Evolutionary conservation across 1,140 invertebrate species (phyloP).

Genomic region (Drosophila subobscura): DNA sequence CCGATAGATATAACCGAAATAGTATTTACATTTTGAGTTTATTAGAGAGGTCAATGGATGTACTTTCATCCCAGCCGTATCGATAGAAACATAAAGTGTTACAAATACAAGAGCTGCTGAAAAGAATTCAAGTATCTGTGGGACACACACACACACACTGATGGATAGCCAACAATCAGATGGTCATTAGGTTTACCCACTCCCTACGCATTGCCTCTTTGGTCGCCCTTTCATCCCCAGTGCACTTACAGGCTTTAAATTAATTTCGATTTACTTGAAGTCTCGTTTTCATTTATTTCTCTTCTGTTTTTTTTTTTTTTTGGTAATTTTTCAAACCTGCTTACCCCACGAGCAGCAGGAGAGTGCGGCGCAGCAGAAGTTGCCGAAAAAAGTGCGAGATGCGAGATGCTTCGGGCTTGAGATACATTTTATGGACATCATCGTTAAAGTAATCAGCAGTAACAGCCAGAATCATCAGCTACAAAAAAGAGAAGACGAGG

Average conservation of each 20-base stretch:
- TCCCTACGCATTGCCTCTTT: background rate
- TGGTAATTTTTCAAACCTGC: conserved; percentile 53
- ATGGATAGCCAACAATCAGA: background rate
- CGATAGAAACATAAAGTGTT: too few species aligned
- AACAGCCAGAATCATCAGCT: conserved; percentile 70
- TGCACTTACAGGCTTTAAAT: conserved; percentile 30
- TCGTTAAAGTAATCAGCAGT: conserved; percentile 79
- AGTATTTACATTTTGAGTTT: too few species aligned
- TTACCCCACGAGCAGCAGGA: conserved; percentile 26
- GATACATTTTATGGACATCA: conserved; percentile 76
- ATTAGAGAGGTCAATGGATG: too few species aligned
- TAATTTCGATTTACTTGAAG: conserved; percentile 34
- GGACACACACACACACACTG: background rate
- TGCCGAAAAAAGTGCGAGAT: conserved; percentile 39
- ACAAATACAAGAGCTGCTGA: background rate
- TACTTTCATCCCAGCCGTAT: too few species aligned
- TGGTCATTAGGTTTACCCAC: background rate
- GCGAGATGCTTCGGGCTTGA: conserved; percentile 36
- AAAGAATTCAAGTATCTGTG: background rate
- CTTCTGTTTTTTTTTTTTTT: conserved; percentile 1
- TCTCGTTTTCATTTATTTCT: conserved; percentile 13
- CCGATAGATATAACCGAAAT: too few species aligned
- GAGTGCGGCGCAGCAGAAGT: conserved; percentile 1
- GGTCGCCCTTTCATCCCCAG: too few species aligned
- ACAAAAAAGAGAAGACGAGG: conserved; percentile 30